Evolutionary conservation across 2,888 invertebrate species (phyloP).

Genomic region (Bimastos eiseni): DNA sequence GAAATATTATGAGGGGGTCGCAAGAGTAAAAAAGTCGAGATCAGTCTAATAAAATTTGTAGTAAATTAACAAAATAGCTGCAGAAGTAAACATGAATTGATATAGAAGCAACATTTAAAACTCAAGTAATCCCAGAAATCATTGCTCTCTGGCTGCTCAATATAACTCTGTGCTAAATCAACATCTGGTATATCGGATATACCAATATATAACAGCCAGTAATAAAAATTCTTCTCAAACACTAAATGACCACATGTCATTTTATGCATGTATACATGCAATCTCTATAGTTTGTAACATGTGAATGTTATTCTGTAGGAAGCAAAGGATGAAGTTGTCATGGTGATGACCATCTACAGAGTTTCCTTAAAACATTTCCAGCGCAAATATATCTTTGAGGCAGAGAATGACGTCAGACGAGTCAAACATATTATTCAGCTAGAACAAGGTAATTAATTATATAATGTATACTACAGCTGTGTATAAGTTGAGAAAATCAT

Average conservation of each 20-base stretch:
- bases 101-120: too few species aligned
- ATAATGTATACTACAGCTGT: background rate
- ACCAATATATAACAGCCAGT: too few species aligned
- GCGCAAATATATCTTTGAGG: constrained; percentile 29
- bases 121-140: too few species aligned
- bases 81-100: too few species aligned
- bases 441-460: constrained; percentile 21
- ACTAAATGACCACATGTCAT: background rate
- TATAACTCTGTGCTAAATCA: too few species aligned
- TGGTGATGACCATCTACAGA: constrained; percentile 28
- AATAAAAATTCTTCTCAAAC: too few species aligned
- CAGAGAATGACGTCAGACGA: constrained; percentile 6
- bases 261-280: background rate
- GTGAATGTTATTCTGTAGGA: constrained; percentile 20
- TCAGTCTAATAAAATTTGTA: too few species aligned
- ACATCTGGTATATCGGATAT: too few species aligned
- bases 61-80: too few species aligned
- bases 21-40: too few species aligned
- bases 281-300: background rate
- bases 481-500: background rate
- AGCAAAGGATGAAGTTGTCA: constrained; percentile 14
- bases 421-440: constrained; percentile 26
- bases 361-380: constrained; percentile 25
- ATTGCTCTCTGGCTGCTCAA: too few species aligned
- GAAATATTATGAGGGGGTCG: too few species aligned